These are phyloP conservation scores for Triplophysa rosa DNA, from an alignment of 2,113 vertebrate genomes.

Conservation along the genomic window DNA sequence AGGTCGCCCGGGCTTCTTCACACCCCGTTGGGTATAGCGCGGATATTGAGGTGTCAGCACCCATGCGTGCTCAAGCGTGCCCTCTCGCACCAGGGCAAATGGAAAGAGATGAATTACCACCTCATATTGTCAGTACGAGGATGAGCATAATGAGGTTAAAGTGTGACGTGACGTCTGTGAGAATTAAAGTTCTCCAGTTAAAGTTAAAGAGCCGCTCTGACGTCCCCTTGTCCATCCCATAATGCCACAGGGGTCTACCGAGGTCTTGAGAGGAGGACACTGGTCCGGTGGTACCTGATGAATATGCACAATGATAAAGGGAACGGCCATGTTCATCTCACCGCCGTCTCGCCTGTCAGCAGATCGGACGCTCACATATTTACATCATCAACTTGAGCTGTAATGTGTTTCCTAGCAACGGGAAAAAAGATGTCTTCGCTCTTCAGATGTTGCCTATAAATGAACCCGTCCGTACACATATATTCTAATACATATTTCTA, in stretches of 20 bases:
- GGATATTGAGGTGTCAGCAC: conserved; percentile 71
- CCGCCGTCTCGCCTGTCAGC: conserved; percentile 76
- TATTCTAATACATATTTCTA: too few species aligned
- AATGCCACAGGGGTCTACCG: conserved; percentile 62
- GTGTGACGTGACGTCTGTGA: background rate
- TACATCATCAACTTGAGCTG: conserved; percentile 20
- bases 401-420: conserved; percentile 40
- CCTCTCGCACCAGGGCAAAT: conserved; percentile 42
- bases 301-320: conserved; percentile 72
- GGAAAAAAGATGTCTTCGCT: background rate
- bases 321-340: conserved; percentile 64
- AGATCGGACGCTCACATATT: conserved; percentile 55
- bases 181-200: conserved; percentile 11
- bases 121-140: conserved; percentile 43
- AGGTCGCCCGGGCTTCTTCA: conserved; percentile 56
- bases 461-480: too few species aligned
- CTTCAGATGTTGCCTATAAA: background rate
- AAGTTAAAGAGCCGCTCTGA: conserved; percentile 64
- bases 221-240: conserved; percentile 52
- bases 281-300: conserved; percentile 72
- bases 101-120: conserved; percentile 44
- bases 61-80: conserved; percentile 44
- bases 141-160: conserved; percentile 13
- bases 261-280: conserved; percentile 66
- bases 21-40: conserved; percentile 67